Evolutionary conservation across 2,113 vertebrate genomes (phyloP).

Genomic region (Gopherus flavomarginatus): DNA sequence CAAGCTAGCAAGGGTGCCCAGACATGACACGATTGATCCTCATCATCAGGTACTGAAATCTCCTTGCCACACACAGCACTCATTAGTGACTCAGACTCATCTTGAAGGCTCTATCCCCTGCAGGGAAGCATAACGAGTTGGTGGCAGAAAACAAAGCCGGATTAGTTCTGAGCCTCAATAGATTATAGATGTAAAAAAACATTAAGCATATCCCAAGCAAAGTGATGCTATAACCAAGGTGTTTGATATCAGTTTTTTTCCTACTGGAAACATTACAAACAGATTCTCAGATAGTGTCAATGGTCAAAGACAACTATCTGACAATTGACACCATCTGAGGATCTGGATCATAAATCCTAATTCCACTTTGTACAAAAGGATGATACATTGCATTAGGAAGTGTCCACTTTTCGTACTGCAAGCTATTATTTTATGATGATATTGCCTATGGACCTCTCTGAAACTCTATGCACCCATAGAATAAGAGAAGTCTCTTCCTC

Average conservation of each 20-base stretch:
- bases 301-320: not conserved
- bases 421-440: not conserved
- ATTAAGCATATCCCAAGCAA: not conserved
- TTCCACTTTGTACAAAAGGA: not conserved
- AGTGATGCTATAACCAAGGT: not conserved
- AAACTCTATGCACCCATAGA: not conserved
- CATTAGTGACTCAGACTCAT: not conserved
- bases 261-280: not conserved
- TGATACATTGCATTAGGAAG: not conserved
- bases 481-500: not conserved
- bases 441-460: not conserved
- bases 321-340: not conserved
- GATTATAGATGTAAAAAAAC: not conserved
- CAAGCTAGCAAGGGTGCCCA: not conserved
- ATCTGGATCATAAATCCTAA: not conserved
- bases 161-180: not conserved
- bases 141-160: not conserved
- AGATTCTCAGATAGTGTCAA: not conserved
- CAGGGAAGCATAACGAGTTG: not conserved
- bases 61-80: not conserved
- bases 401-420: not conserved
- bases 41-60: not conserved
- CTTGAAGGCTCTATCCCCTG: not conserved
- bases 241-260: not conserved
- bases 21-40: not conserved